These are phyloP conservation scores for Stomorhina lunata DNA, from an alignment of 2,888 invertebrate genomes.

Conservation along the genomic window DNA sequence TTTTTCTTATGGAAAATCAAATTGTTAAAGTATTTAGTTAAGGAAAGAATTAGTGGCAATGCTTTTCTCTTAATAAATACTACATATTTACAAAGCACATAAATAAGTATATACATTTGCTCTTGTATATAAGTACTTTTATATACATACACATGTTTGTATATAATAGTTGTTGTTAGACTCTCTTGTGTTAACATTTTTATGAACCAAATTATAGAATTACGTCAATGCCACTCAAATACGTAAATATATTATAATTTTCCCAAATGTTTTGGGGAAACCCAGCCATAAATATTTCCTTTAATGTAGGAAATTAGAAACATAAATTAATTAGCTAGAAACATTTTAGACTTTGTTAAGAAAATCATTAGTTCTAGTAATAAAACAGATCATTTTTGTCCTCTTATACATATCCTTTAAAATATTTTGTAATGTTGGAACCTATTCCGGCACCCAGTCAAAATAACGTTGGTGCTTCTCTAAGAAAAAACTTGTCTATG, in stretches of 20 bases:
- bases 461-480: too few species aligned
- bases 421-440: too few species aligned
- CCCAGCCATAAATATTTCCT: neutral
- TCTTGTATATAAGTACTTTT: neutral
- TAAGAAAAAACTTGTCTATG: too few species aligned
- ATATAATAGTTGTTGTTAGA: neutral
- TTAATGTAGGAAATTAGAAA: neutral
- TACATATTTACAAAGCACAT: neutral
- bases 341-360: too few species aligned
- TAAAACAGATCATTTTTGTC: too few species aligned
- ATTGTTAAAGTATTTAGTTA: conserved; percentile 11
- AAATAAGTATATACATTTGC: neutral
- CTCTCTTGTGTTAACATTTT: neutral
- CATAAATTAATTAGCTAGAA: too few species aligned
- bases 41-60: conserved; percentile 25
- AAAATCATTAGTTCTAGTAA: too few species aligned
- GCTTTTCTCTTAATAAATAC: conserved; percentile 40
- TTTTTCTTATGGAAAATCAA: conserved; percentile 47
- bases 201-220: conserved; percentile 17
- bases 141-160: neutral
- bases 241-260: neutral
- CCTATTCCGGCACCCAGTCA: too few species aligned
- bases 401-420: too few species aligned
- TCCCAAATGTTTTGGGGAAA: neutral
- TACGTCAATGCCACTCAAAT: conserved; percentile 14